Conservation (phyloP, 2,888 invertebrate genomes). For the Prosopocoilus inquinatus region DNA sequence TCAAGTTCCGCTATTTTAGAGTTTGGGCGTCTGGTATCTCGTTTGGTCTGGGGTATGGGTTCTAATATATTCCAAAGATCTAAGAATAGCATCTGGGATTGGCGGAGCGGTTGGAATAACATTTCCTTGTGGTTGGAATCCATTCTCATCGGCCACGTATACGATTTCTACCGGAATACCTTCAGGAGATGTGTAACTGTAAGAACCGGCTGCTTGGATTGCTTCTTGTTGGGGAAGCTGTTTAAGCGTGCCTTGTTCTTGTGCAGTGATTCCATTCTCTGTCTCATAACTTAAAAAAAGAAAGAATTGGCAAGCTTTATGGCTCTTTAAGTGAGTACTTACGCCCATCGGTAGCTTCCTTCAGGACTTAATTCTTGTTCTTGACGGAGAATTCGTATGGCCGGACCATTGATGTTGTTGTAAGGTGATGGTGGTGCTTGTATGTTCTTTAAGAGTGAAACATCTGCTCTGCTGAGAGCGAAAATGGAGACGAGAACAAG, state of each 20-base stretch:
- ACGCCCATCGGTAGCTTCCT: slow-evolving; percentile 55
- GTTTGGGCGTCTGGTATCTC: too few species aligned
- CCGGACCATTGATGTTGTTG: background rate
- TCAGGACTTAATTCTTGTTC: slow-evolving; percentile 17
- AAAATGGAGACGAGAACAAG: background rate
- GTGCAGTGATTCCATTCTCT: slow-evolving; percentile 35
- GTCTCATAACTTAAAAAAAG: slow-evolving; percentile 11
- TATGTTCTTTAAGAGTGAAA: slow-evolving; percentile 13
- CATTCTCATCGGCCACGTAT: slow-evolving; percentile 63
- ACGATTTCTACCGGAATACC: slow-evolving; percentile 58
- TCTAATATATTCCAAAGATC: slow-evolving; percentile 55
- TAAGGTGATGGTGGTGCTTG: background rate
- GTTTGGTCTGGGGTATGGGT: slow-evolving; percentile 53
- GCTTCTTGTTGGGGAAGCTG: slow-evolving; percentile 8
- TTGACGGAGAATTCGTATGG: slow-evolving; percentile 16
- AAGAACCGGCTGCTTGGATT: slow-evolving; percentile 55
- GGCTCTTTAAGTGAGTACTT: slow-evolving; percentile 33
- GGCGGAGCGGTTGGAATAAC: slow-evolving; percentile 51
- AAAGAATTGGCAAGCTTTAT: background rate
- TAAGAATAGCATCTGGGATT: slow-evolving; percentile 39
- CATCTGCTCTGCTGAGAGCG: slow-evolving; percentile 7
- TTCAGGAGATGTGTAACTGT: slow-evolving; percentile 66
- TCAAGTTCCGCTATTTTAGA: too few species aligned
- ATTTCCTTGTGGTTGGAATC: slow-evolving; percentile 57
- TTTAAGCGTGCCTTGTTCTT: slow-evolving; percentile 59